These are phyloP conservation scores for Metalampra italica DNA, from an alignment of 2,888 invertebrate species.

Conservation along the genomic window DNA sequence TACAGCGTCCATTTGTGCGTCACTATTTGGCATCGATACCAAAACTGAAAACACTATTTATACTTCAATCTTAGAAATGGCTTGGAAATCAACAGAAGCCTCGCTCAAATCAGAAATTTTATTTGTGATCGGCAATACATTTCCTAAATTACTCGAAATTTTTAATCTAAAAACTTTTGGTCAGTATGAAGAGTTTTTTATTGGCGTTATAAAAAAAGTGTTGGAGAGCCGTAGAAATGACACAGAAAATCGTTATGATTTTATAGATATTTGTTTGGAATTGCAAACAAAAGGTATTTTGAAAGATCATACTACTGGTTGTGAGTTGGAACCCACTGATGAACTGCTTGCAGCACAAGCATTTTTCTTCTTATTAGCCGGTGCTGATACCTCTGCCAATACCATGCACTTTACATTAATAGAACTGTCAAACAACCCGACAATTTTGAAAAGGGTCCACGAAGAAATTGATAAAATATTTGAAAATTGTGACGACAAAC, in stretches of 20 bases:
- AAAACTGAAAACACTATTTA: slow-evolving; percentile 46
- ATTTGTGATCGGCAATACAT: slow-evolving; percentile 25
- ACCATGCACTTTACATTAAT: slow-evolving; percentile 52
- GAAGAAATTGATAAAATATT: slow-evolving; percentile 54
- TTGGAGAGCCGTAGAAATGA: slow-evolving; percentile 32
- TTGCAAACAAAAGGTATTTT: slow-evolving; percentile 46
- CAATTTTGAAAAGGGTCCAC: slow-evolving; percentile 46
- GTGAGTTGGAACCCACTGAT: slow-evolving; percentile 40
- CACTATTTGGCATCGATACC: slow-evolving; percentile 54
- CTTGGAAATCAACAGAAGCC: slow-evolving; percentile 34
- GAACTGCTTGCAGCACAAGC: slow-evolving; percentile 60
- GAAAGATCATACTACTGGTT: slow-evolving; percentile 39
- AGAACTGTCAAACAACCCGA: slow-evolving; percentile 49
- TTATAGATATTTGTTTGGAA: slow-evolving; percentile 49
- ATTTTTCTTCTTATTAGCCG: slow-evolving; percentile 66
- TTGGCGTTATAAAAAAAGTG: slow-evolving; percentile 44
- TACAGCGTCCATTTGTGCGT: slow-evolving; percentile 49
- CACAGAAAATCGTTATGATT: slow-evolving; percentile 36
- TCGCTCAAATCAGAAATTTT: slow-evolving; percentile 24
- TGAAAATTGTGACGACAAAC: slow-evolving; percentile 26
- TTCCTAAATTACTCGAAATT: slow-evolving; percentile 33
- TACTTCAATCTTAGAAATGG: slow-evolving; percentile 49
- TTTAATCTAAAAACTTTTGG: slow-evolving; percentile 42
- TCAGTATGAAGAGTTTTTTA: slow-evolving; percentile 46
- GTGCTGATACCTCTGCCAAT: slow-evolving; percentile 60